phyloP scores from a whole-genome alignment of 2,797 vertebrate species.

The Myotis vivesi region DNA sequence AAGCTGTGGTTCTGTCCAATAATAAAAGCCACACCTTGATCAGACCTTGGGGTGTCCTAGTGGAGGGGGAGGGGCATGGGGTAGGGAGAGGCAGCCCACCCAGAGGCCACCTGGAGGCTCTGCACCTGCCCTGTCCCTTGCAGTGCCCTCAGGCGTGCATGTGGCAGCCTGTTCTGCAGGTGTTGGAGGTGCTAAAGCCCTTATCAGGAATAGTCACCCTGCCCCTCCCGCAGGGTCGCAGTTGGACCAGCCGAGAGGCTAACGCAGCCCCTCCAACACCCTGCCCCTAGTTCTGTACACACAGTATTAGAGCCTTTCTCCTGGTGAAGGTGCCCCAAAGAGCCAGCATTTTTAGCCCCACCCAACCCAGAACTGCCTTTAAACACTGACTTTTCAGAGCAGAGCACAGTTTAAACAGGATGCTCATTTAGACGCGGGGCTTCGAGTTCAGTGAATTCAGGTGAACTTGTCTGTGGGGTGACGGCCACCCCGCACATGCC shows the following conservation, averaged over 20 bases:
- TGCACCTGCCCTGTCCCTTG: accelerated
- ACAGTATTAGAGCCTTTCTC: accelerated
- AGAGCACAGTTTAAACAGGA: no score
- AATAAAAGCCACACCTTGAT: accelerated
- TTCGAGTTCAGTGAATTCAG: accelerated
- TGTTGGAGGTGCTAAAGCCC: accelerated
- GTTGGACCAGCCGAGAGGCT: accelerated
- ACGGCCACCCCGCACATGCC: neutral
- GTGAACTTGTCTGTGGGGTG: neutral
- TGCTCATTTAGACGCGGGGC: accelerated
- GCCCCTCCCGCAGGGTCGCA: accelerated
- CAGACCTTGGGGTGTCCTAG: neutral
- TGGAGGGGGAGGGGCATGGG: accelerated
- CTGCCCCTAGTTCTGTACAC: neutral
- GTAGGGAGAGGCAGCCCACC: accelerated
- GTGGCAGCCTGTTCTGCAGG: accelerated
- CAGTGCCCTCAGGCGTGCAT: accelerated
- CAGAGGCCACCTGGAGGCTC: neutral
- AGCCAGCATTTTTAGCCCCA: neutral
- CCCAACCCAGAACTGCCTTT: neutral
- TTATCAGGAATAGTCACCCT: accelerated
- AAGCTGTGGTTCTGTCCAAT: neutral
- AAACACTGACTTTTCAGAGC: no score
- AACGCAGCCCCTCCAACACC: neutral
- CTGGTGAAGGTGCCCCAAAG: neutral